Conservation (phyloP, 2,797 vertebrate species). For the Cirrhinus mrigala region DNA sequence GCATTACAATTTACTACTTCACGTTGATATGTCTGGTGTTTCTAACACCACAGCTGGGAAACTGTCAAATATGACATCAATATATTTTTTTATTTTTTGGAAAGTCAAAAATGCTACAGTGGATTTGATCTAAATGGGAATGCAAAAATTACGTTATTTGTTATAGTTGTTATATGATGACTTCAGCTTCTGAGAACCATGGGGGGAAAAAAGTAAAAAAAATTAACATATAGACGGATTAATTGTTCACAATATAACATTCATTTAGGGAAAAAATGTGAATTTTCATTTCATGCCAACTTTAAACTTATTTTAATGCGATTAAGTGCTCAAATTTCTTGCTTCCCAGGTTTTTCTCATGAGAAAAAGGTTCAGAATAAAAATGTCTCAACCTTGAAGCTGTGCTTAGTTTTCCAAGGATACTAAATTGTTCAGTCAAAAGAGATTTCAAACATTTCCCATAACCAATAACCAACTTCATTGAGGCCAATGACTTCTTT, state of each 20-base stretch:
- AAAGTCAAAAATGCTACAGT: background rate
- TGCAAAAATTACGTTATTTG: background rate
- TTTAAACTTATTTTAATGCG: background rate
- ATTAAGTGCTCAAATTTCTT: background rate
- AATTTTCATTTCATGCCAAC: background rate
- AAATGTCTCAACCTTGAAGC: background rate
- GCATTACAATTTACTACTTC: too few relatives aligned
- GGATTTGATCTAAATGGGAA: background rate
- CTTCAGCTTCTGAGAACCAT: background rate
- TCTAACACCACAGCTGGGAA: too few relatives aligned
- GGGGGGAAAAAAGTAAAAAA: background rate
- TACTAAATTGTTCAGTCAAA: background rate
- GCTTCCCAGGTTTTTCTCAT: background rate
- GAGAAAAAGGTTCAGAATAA: background rate
- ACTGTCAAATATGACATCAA: too few relatives aligned
- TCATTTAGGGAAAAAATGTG: background rate
- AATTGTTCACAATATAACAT: background rate
- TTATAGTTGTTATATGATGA: background rate
- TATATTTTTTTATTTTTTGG: background rate
- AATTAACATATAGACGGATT: accelerated
- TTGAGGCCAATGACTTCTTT: background rate
- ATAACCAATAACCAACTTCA: background rate
- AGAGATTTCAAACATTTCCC: background rate
- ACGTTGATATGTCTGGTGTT: too few relatives aligned
- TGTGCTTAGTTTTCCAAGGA: background rate